phyloP scores from a whole-genome alignment of 2,113 vertebrate species.

The Sciurus niger region DNA sequence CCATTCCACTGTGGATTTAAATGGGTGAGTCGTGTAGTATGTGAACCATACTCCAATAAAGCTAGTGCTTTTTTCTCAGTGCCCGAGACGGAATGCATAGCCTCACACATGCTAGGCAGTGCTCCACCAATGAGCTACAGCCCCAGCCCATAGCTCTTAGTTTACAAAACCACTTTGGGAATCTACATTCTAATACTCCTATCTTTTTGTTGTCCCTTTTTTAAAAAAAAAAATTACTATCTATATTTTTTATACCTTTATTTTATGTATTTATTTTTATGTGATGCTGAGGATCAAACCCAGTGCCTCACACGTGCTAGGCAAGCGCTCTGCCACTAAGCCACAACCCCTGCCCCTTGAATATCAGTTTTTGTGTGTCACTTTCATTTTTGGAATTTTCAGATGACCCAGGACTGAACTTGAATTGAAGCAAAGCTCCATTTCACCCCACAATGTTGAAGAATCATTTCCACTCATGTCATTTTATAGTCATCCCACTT shows the following conservation, averaged over 20 bases:
- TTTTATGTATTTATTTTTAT: too few relatives aligned
- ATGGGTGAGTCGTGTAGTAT: background rate
- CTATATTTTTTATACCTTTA: too few relatives aligned
- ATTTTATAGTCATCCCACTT: background rate
- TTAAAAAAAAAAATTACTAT: too few relatives aligned
- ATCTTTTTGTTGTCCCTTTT: background rate
- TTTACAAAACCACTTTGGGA: background rate
- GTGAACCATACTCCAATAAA: background rate
- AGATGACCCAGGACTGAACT: background rate
- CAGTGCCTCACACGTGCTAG: too few relatives aligned
- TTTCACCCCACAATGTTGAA: background rate
- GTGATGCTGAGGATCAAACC: too few relatives aligned
- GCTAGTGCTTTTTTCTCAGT: background rate
- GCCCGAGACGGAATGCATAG: background rate
- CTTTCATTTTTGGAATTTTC: background rate
- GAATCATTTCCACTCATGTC: background rate
- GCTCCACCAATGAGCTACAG: background rate
- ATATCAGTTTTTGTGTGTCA: background rate
- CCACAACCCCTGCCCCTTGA: background rate
- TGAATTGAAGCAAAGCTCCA: background rate
- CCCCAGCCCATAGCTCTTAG: background rate
- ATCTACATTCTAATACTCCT: background rate
- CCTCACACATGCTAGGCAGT: background rate
- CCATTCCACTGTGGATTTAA: background rate
- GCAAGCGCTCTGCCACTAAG: too few relatives aligned